Evolutionary conservation across 2,113 vertebrate species (phyloP).

Genomic region (Pygoscelis adeliae): DNA sequence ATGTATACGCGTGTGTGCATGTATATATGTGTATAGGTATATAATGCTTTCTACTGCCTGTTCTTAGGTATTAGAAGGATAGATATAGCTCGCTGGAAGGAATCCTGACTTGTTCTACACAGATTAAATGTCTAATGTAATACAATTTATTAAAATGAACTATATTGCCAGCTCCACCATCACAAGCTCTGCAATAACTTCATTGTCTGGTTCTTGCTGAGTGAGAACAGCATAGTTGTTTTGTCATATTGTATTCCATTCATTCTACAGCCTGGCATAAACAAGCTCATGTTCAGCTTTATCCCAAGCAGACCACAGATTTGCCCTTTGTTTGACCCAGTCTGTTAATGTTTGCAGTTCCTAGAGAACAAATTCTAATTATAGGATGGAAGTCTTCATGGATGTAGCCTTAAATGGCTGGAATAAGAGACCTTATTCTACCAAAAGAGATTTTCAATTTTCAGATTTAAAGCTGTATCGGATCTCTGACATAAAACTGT

Average conservation of each 20-base stretch:
- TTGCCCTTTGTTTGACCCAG: constrained; percentile 25
- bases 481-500: background rate
- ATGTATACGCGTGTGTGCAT: rapidly evolving
- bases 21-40: background rate
- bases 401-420: background rate
- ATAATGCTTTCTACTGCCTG: background rate
- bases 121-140: background rate
- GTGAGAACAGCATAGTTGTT: background rate
- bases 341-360: constrained; percentile 25
- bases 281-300: background rate
- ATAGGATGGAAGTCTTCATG: background rate
- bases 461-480: background rate
- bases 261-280: background rate
- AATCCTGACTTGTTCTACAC: background rate
- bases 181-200: background rate
- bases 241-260: background rate
- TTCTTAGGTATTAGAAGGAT: background rate
- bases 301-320: background rate
- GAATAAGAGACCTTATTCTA: background rate
- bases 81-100: background rate
- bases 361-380: constrained; percentile 42
- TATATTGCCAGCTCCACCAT: background rate
- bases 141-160: background rate
- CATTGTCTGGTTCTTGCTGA: background rate
- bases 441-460: background rate